phyloP scores from a whole-genome alignment of 1,140 invertebrate genomes.

The Bombus confusus region DNA sequence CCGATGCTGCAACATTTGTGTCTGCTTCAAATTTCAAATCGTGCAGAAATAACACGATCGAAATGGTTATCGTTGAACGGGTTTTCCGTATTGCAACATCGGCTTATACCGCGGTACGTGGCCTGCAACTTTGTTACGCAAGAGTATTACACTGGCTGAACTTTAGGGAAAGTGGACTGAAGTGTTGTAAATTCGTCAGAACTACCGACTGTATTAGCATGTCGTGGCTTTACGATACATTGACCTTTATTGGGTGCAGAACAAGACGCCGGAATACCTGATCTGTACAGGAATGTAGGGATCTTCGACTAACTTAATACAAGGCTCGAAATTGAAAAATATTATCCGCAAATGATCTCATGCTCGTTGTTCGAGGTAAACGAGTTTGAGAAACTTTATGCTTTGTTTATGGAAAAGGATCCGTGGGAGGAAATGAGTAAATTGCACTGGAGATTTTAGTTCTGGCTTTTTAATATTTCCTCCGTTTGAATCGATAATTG shows the following conservation, averaged over 20 bases:
- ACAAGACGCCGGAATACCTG: not conserved
- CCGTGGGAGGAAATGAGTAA: too few species aligned
- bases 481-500: too few species aligned
- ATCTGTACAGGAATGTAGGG: too few species aligned
- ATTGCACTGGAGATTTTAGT: not conserved
- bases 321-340: too few species aligned
- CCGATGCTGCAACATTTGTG: not conserved
- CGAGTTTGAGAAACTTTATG: not conserved
- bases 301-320: not conserved
- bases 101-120: not conserved
- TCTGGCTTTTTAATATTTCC: too few species aligned
- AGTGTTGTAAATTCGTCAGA: conserved; percentile 18
- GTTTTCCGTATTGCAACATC: conserved; percentile 5
- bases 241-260: not conserved
- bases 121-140: conserved; percentile 6
- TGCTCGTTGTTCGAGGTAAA: not conserved
- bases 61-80: conserved; percentile 18
- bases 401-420: too few species aligned
- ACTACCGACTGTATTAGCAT: conserved; percentile 5
- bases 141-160: not conserved
- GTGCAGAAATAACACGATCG: conserved; percentile 21
- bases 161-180: not conserved
- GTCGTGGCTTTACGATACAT: conserved; percentile 15
- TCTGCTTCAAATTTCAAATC: conserved; percentile 14
- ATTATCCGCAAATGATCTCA: not conserved